Percentiles rank a stretch among this genome's conserved stretches.
These are phyloP conservation scores for Melinaea marsaeus DNA, from an alignment of 2,888 invertebrate species.

Conservation along the genomic window DNA sequence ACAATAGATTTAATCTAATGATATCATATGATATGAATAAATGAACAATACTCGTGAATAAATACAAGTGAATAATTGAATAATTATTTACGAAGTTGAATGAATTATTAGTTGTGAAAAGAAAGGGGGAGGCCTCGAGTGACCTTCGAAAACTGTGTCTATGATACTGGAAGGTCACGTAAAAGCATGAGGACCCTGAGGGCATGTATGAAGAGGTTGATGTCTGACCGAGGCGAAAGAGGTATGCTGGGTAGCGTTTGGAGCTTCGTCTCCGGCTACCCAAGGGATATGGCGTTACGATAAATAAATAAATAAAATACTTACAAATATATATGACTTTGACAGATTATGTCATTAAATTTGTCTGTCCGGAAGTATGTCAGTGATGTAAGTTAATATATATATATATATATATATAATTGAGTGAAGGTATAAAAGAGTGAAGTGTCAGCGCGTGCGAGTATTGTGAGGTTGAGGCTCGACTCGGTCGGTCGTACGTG, in stretches of 20 bases:
- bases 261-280: too few relatives aligned
- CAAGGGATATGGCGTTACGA: neutral
- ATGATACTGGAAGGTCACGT: too few relatives aligned
- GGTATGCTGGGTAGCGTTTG: too few relatives aligned
- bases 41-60: neutral
- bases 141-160: too few relatives aligned
- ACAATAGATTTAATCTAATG: slow-evolving; percentile 13
- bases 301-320: neutral
- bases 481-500: slow-evolving; percentile 43
- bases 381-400: slow-evolving; percentile 20
- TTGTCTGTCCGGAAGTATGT: slow-evolving; percentile 22
- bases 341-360: slow-evolving; percentile 15
- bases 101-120: too few relatives aligned
- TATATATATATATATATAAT: slow-evolving; percentile 19
- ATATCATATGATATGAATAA: neutral
- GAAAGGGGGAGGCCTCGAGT: too few relatives aligned
- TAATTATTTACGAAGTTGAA: too few relatives aligned
- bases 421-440: slow-evolving; percentile 58
- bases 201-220: too few relatives aligned
- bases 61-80: too few relatives aligned
- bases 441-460: slow-evolving; percentile 54
- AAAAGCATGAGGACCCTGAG: too few relatives aligned
- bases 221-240: too few relatives aligned
- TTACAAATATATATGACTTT: slow-evolving; percentile 12
- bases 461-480: slow-evolving; percentile 45